These are phyloP conservation scores for Theropithecus gelada DNA, from an alignment of 2,113 vertebrate genomes.

Conservation along the genomic window DNA sequence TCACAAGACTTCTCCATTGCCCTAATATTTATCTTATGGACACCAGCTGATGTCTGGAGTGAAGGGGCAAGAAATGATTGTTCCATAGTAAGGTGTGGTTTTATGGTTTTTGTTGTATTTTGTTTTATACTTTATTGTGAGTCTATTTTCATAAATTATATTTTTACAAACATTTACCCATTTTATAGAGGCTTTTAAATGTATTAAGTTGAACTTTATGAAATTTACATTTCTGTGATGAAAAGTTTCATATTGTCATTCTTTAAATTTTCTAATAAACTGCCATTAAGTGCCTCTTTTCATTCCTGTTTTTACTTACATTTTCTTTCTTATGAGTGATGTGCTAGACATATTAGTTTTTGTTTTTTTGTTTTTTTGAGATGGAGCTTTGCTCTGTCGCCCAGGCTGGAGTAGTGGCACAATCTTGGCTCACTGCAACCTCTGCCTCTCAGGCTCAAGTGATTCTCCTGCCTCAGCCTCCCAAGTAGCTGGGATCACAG, in stretches of 20 bases:
- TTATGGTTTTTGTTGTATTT: neutral
- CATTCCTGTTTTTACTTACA: neutral
- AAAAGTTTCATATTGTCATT: neutral
- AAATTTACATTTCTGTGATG: neutral
- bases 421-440: no score
- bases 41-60: neutral
- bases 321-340: neutral
- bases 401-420: no score
- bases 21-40: neutral
- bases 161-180: neutral
- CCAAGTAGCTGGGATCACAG: no score
- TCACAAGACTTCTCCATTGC: neutral
- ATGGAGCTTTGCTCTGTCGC: no score
- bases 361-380: no score
- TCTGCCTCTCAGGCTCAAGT: no score
- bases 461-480: no score
- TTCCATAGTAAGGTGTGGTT: neutral
- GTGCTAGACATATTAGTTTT: constrained; percentile 6
- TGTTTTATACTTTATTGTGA: neutral
- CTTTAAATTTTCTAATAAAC: neutral
- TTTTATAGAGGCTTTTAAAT: neutral
- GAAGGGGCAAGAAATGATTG: neutral
- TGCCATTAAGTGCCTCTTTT: neutral
- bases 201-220: neutral
- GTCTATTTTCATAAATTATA: neutral